Conservation (phyloP, 2,113 vertebrate species). For the Sphaerodactylus townsendi region DNA sequence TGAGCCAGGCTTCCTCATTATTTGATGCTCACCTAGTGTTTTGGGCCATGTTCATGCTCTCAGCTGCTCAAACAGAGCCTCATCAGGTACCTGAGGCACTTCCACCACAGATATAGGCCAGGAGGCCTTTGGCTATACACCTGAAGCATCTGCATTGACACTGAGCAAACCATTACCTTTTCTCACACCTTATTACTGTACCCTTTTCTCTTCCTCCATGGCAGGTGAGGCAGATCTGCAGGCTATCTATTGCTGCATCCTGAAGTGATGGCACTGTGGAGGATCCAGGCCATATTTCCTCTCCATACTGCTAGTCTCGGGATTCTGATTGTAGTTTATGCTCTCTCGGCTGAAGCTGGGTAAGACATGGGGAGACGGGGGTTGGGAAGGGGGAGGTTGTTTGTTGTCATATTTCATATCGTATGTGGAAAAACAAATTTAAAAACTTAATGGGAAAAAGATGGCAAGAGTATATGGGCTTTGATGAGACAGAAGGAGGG, state of each 20-base stretch:
- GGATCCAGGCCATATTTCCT: conserved; percentile 9
- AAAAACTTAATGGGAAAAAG: conserved; percentile 1
- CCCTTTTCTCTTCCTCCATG: conserved; percentile 5
- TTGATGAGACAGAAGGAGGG: conserved; percentile 53
- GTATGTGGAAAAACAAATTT: too few species aligned
- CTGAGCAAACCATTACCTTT: neutral
- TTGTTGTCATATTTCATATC: too few species aligned
- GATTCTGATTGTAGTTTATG: conserved; percentile 60
- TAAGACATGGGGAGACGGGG: conserved; percentile 59
- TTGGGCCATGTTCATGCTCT: too few species aligned
- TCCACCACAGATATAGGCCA: neutral
- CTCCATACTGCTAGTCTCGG: conserved; percentile 47
- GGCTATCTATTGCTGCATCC: neutral
- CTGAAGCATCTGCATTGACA: neutral
- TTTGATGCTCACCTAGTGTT: neutral
- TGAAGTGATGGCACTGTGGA: conserved; percentile 62
- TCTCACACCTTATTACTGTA: conserved; percentile 20
- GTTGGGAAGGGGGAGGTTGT: too few species aligned
- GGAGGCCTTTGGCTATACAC: neutral
- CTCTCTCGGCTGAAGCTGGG: conserved; percentile 63
- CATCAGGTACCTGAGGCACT: too few species aligned
- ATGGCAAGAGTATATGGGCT: conserved; percentile 51
- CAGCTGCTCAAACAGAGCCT: too few species aligned
- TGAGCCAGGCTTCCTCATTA: neutral
- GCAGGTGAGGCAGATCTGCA: conserved; percentile 47